A percentile compares a stretch with the other conserved stretches of the same genome.
Conservation (phyloP, 2,113 vertebrate species). For the Semnopithecus entellus region DNA sequence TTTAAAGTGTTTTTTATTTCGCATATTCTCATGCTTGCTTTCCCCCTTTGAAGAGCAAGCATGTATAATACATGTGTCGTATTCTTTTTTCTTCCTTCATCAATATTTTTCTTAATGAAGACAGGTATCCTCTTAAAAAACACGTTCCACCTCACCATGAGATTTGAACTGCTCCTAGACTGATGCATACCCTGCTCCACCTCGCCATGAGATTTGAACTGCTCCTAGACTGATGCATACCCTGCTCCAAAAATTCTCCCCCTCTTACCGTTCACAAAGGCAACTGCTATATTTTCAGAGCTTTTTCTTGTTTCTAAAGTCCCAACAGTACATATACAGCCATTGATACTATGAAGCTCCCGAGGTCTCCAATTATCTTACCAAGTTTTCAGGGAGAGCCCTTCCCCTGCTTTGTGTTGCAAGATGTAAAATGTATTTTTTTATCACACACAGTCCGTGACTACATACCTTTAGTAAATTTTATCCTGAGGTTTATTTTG, state of each 20-base stretch:
- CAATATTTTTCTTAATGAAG: neutral
- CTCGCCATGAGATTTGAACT: neutral
- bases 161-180: neutral
- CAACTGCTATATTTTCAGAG: neutral
- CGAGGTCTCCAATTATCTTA: neutral
- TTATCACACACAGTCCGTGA: neutral
- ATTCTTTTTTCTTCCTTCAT: neutral
- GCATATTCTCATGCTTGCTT: neutral
- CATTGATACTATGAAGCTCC: neutral
- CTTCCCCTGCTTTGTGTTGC: neutral
- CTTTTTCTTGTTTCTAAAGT: neutral
- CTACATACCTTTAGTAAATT: conserved; percentile 4
- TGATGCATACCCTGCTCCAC: neutral
- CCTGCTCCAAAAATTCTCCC: neutral
- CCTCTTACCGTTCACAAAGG: neutral
- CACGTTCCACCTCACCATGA: neutral
- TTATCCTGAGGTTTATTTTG: neutral
- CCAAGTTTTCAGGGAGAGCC: neutral
- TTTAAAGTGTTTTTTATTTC: neutral
- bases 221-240: neutral
- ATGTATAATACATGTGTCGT: neutral
- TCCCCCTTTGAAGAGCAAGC: neutral
- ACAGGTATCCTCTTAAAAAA: neutral
- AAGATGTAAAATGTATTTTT: neutral
- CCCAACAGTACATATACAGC: neutral